Evolutionary conservation across 2,888 invertebrate genomes (phyloP).

Genomic region (Scaeva pyrastri): DNA sequence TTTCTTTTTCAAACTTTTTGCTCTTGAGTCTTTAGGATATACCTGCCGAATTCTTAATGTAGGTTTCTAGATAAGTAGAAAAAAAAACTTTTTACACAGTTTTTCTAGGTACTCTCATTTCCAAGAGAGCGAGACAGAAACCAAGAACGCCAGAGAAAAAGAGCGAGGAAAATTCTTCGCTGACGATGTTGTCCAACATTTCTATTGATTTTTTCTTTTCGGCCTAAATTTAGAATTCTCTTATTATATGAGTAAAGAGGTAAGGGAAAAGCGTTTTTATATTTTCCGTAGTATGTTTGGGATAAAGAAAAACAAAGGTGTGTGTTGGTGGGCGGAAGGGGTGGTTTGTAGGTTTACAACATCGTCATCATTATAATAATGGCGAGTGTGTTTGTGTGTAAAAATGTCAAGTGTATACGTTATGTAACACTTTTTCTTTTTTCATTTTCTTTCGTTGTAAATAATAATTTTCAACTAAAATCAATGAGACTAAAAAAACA

Average conservation of each 20-base stretch:
- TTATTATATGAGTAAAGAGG: slow-evolving; percentile 44
- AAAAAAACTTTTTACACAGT: background rate
- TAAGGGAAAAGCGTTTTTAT: background rate
- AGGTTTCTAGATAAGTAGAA: background rate
- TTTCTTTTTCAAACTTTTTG: background rate
- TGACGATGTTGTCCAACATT: slow-evolving; percentile 44
- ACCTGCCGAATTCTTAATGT: background rate
- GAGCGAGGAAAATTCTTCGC: slow-evolving; percentile 49
- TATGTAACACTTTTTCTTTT: slow-evolving; percentile 58
- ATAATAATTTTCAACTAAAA: slow-evolving; percentile 20
- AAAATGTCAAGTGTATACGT: slow-evolving; percentile 73
- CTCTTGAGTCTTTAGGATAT: background rate
- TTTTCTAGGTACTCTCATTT: slow-evolving; percentile 42
- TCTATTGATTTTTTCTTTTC: slow-evolving; percentile 63
- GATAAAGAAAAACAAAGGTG: background rate
- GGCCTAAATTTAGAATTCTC: slow-evolving; percentile 70
- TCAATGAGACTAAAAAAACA: slow-evolving; percentile 28
- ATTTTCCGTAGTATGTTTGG: background rate
- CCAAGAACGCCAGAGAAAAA: slow-evolving; percentile 6
- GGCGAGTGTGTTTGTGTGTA: slow-evolving; percentile 44
- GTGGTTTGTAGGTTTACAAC: slow-evolving; percentile 10
- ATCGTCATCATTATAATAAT: slow-evolving; percentile 39
- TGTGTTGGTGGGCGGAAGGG: too few relatives aligned
- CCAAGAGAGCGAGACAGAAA: slow-evolving; percentile 12
- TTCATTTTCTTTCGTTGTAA: slow-evolving; percentile 10